Base-by-base conservation (phyloP, 2,888 invertebrate genomes). In the Alloplasta piceator region DNA sequence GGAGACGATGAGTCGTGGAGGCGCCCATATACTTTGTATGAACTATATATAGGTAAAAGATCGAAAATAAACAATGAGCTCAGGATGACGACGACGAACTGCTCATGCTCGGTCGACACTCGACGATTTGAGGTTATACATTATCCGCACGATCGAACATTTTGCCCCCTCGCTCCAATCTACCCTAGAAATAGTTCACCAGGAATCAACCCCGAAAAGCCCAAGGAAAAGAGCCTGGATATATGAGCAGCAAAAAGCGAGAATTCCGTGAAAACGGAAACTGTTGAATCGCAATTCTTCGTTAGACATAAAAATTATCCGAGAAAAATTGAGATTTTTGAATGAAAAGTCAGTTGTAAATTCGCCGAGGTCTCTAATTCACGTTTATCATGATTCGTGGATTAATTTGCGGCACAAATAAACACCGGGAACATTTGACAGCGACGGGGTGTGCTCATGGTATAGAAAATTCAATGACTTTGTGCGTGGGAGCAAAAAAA, bases 351-450 rank as follows among this genome's bases (percentile, higher is more conserved):
- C 16, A 5, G 10, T 12, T 6, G 16, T 6, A 26, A 50, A 48
- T n/a, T 14, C n/a, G 10, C 3, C 26, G 58, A 52, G 36, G 4
- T 6, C 26, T 3, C 26, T 26, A 26, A 26, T 60, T 50, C 38
- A 12, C 10, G 7, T 58, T 39, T 39, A 10, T 39, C 46, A 38
- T 1, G n/a, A 74, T 50, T 68, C 12, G 50, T 1, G 46, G 38
- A 10, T 46, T 10, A 43, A 78, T 72, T 66, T 43, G 46, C 12
- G 43, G 76, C 75, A 78, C 83, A 83, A 83, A 85, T 85, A 83
- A 84, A 84, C 80, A 82, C 66, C 58, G 63, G 77, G 78, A 82
- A 71, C 26, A 26, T 26, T 75, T 83, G 86, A 85, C 85, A 84
- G 79, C 60, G 72, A 16, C 77, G 74, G 71, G 78, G 81, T 71